Percentiles rank a stretch among this genome's conserved stretches.
Conservation (phyloP, 2,888 invertebrate genomes). For the Plutella xylostella region DNA sequence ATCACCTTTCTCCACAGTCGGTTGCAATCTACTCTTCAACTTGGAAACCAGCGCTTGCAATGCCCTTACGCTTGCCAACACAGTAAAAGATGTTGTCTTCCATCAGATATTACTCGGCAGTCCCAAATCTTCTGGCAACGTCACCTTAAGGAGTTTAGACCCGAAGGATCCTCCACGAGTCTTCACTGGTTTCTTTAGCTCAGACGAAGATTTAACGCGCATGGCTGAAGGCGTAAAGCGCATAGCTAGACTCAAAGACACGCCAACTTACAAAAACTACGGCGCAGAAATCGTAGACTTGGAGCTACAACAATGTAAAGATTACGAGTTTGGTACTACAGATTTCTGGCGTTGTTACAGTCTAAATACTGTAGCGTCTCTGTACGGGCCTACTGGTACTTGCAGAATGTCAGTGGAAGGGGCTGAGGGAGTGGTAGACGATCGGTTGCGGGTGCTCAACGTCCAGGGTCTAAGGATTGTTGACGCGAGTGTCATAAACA, state of each 20-base stretch:
- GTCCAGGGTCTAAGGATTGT: slow-evolving; percentile 76
- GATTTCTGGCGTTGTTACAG: slow-evolving; percentile 62
- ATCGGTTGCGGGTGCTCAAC: slow-evolving; percentile 73
- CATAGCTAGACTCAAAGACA: slow-evolving; percentile 31
- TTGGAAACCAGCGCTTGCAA: background rate
- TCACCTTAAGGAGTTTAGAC: slow-evolving; percentile 57
- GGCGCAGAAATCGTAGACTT: slow-evolving; percentile 29
- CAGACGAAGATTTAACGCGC: slow-evolving; percentile 52
- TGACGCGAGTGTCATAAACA: slow-evolving; percentile 85
- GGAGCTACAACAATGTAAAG: slow-evolving; percentile 30
- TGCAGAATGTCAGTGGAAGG: slow-evolving; percentile 78
- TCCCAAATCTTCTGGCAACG: slow-evolving; percentile 67
- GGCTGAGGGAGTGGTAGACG: slow-evolving; percentile 70
- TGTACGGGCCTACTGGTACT: slow-evolving; percentile 74
- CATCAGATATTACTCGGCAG: slow-evolving; percentile 54
- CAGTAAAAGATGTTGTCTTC: background rate
- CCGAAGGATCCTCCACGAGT: slow-evolving; percentile 66
- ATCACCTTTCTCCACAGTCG: background rate
- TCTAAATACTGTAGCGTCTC: slow-evolving; percentile 42
- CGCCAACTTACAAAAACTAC: slow-evolving; percentile 31
- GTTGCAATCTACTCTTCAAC: background rate
- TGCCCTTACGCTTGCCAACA: background rate
- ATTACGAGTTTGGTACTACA: slow-evolving; percentile 27
- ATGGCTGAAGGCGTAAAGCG: slow-evolving; percentile 35
- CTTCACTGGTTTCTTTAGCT: slow-evolving; percentile 66